Percentiles rank a stretch among this genome's conserved stretches.
Evolutionary conservation across 2,888 invertebrate species (phyloP).

Genomic region (Blera fallax): DNA sequence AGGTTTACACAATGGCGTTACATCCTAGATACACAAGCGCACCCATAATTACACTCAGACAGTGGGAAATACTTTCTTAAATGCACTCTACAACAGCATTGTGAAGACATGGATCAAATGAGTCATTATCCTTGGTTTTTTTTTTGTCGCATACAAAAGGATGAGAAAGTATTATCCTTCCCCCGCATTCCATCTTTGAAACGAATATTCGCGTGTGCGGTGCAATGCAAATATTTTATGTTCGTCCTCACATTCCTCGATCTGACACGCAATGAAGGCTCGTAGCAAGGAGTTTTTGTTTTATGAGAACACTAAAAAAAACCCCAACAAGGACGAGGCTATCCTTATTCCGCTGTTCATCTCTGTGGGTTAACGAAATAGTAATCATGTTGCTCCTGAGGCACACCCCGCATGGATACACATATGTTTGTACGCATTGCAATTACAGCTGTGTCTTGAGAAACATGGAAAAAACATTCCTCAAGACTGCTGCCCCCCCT

Average conservation of each 20-base stretch:
- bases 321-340: background rate
- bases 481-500: conserved; percentile 3
- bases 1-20: background rate
- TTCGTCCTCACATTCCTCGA: background rate
- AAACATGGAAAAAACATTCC: background rate
- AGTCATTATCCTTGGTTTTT: conserved; percentile 1
- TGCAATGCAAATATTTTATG: background rate
- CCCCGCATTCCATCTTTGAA: too few species aligned
- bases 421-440: background rate
- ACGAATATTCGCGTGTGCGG: background rate
- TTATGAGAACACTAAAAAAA: background rate
- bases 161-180: too few species aligned
- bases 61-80: conserved; percentile 21
- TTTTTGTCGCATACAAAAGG: background rate
- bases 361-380: background rate
- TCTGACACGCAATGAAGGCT: background rate
- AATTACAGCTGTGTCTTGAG: background rate
- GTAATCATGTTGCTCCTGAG: background rate
- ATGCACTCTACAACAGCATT: background rate
- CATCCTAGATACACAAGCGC: background rate
- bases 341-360: background rate
- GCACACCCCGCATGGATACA: too few species aligned
- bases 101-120: conserved; percentile 15
- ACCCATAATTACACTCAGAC: conserved; percentile 29
- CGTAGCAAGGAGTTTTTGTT: background rate